Conservation (phyloP, 2,797 vertebrate genomes). For the Odontamblyopus lacepedii region DNA sequence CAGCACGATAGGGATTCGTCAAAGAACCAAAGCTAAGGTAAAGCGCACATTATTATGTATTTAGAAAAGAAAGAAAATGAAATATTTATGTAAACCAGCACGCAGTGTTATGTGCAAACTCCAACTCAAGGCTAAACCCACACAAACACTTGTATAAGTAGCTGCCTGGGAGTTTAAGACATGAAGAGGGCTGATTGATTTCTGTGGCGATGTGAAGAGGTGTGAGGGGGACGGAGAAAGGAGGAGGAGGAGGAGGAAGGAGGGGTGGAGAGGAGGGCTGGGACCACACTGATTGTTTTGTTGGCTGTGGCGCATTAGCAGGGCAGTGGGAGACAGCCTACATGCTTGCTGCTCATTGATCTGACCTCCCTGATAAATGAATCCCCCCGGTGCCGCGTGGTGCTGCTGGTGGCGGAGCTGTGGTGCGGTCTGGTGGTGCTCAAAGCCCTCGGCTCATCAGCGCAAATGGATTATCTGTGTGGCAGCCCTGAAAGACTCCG, state of each 20-base stretch:
- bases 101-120: neutral
- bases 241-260: slow-evolving; percentile 2
- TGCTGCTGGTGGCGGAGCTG: too few relatives aligned
- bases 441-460: slow-evolving; percentile 30
- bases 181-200: slow-evolving; percentile 36
- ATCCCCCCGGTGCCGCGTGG: slow-evolving; percentile 3
- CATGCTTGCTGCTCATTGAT: slow-evolving; percentile 43
- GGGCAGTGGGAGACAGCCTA: slow-evolving; percentile 24
- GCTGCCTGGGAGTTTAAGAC: slow-evolving; percentile 19
- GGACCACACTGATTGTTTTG: slow-evolving; percentile 38
- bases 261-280: neutral
- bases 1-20: too few relatives aligned
- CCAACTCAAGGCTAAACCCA: neutral
- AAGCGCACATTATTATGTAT: too few relatives aligned
- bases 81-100: too few relatives aligned
- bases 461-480: slow-evolving; percentile 32
- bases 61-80: too few relatives aligned
- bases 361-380: slow-evolving; percentile 39
- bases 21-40: too few relatives aligned
- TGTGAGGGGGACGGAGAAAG: neutral
- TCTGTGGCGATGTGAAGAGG: slow-evolving; percentile 14
- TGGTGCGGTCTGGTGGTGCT: neutral
- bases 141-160: slow-evolving; percentile 10
- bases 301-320: slow-evolving; percentile 20
- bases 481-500: slow-evolving; percentile 3